Percentiles rank a stretch among this genome's conserved stretches.
phyloP scores from a whole-genome alignment of 2,888 invertebrate genomes.

The Brachypterus glaber region DNA sequence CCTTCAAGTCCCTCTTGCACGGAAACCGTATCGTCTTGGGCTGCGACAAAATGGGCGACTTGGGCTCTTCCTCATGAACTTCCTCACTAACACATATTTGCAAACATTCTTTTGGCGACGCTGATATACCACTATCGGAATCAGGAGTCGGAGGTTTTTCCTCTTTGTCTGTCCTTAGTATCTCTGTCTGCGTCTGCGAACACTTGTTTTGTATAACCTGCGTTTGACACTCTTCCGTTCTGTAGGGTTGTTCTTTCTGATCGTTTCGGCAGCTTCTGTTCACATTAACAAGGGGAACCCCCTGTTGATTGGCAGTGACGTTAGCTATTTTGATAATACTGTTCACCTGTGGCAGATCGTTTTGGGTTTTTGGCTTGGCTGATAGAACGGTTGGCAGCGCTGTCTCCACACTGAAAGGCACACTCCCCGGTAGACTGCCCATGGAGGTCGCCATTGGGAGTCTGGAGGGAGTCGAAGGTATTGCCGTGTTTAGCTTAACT shows the following conservation, averaged over 20 bases:
- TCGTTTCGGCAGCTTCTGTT: slow-evolving; percentile 21
- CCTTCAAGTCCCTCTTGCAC: slow-evolving; percentile 41
- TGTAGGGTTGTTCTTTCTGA: slow-evolving; percentile 20
- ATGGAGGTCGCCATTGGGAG: slow-evolving; percentile 13
- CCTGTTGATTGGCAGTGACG: slow-evolving; percentile 9
- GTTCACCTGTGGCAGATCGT: slow-evolving; percentile 19
- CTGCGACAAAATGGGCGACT: slow-evolving; percentile 69
- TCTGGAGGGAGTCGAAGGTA: slow-evolving; percentile 20
- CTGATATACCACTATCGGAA: slow-evolving; percentile 37
- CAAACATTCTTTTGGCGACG: slow-evolving; percentile 25
- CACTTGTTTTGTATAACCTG: slow-evolving; percentile 18
- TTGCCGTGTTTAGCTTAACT: slow-evolving; percentile 39
- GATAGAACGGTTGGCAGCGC: slow-evolving; percentile 37
- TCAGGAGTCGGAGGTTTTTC: slow-evolving; percentile 27
- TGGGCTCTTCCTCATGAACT: slow-evolving; percentile 38
- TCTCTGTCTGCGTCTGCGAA: slow-evolving; percentile 17
- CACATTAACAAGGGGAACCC: slow-evolving; percentile 12
- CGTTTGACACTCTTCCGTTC: slow-evolving; percentile 22
- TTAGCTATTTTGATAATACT: slow-evolving; percentile 11
- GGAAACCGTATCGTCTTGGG: slow-evolving; percentile 78
- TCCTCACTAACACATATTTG: slow-evolving; percentile 33
- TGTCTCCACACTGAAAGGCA: slow-evolving; percentile 35
- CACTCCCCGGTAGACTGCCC: too few relatives aligned
- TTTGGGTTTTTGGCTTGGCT: slow-evolving; percentile 31
- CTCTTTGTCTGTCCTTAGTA: slow-evolving; percentile 17